These are phyloP conservation scores for Platysternon megacephalum DNA, from an alignment of 2,113 vertebrate genomes.

Conservation along the genomic window DNA sequence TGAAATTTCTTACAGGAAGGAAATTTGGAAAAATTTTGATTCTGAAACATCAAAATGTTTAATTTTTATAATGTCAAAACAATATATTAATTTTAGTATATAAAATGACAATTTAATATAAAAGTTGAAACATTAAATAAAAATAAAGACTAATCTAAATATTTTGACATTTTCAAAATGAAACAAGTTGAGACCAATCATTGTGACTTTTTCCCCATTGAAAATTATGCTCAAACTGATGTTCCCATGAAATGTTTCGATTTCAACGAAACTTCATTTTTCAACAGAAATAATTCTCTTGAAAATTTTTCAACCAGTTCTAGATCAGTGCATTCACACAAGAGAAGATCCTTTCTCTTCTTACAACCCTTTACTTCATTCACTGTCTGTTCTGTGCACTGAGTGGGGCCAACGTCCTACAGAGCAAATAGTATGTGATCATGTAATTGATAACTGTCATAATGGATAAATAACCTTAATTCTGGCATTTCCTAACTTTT, in stretches of 20 bases:
- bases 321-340: not conserved
- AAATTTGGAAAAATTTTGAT: too few relatives aligned
- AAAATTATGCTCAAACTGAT: not conserved
- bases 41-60: not conserved
- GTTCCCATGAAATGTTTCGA: not conserved
- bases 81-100: not conserved
- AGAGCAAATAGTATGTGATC: not conserved
- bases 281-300: not conserved
- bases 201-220: not conserved
- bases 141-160: not conserved
- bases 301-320: not conserved
- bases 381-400: not conserved
- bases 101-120: not conserved
- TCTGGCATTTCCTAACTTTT: not conserved
- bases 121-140: not conserved
- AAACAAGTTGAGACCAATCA: not conserved
- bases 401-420: not conserved
- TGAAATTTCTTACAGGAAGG: not conserved
- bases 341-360: not conserved
- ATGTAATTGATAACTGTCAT: not conserved
- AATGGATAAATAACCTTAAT: not conserved
- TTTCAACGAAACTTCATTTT: not conserved
- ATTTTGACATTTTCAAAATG: not conserved
- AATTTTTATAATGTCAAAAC: not conserved
- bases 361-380: not conserved